phyloP scores from a whole-genome alignment of 1,140 invertebrate species.

The Drosophila punjabiensis region DNA sequence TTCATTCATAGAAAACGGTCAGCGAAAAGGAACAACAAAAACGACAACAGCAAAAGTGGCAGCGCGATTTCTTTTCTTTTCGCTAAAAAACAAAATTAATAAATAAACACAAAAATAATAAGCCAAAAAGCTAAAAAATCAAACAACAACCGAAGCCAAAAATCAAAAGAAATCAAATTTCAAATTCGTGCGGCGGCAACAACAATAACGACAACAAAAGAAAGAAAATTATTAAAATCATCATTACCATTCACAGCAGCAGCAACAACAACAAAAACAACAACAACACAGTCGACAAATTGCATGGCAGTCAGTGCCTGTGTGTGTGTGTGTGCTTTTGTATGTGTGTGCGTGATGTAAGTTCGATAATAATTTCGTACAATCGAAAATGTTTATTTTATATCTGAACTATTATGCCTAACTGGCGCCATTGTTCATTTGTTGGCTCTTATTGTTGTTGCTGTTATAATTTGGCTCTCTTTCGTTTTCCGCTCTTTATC shows the following conservation, averaged over 20 bases:
- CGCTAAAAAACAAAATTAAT: conserved; percentile 16
- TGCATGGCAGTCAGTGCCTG: conserved; percentile 10
- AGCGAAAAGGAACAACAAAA: conserved; percentile 31
- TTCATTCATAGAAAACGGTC: conserved; percentile 55
- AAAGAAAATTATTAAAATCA: conserved; percentile 47
- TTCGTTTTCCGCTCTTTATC: conserved; percentile 29
- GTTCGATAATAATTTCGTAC: conserved; percentile 29
- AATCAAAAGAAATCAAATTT: conserved; percentile 52
- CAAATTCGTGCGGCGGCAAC: conserved; percentile 37
- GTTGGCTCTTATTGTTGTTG: conserved; percentile 6
- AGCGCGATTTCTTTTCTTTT: conserved; percentile 49
- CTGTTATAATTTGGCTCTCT: conserved; percentile 26
- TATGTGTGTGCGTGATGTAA: conserved; percentile 39
- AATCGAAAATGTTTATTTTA: conserved; percentile 35
- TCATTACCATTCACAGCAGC: conserved; percentile 22
- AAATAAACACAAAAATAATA: neutral
- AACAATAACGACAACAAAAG: conserved; percentile 17
- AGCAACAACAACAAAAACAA: conserved; percentile 5
- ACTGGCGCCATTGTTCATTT: conserved; percentile 39
- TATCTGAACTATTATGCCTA: conserved; percentile 31
- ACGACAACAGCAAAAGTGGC: conserved; percentile 15
- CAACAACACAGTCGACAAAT: conserved; percentile 29
- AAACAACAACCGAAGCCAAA: conserved; percentile 32
- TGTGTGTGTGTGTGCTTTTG: conserved; percentile 2
- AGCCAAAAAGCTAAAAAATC: conserved; percentile 16